These are phyloP conservation scores for Pituophis catenifer DNA, from an alignment of 2,113 vertebrate genomes.

Conservation along the genomic window DNA sequence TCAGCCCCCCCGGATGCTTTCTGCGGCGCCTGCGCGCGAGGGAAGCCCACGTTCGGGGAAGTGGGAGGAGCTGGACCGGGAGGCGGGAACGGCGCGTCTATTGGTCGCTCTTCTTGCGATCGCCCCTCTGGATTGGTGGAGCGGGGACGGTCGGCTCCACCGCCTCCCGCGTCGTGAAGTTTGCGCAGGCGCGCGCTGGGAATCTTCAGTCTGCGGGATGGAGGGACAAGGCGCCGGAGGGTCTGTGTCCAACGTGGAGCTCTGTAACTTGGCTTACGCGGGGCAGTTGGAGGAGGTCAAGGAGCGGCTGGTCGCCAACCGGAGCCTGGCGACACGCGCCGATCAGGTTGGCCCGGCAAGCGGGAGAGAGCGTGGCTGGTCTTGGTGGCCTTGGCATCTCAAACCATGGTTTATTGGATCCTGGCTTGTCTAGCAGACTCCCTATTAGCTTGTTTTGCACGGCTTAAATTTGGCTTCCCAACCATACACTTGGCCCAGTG, in stretches of 20 bases:
- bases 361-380: neutral
- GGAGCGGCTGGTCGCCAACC: constrained; percentile 76
- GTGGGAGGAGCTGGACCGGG: neutral
- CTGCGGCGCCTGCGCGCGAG: accelerated
- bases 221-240: constrained; percentile 47
- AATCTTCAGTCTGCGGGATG: constrained; percentile 64
- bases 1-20: neutral
- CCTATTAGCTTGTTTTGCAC: neutral
- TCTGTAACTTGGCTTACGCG: constrained; percentile 86
- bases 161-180: neutral
- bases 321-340: constrained; percentile 75
- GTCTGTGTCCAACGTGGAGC: constrained; percentile 81
- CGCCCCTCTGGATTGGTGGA: neutral
- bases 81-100: neutral
- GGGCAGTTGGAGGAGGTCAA: constrained; percentile 85
- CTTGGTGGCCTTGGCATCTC: neutral
- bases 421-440: neutral
- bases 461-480: neutral
- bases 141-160: accelerated
- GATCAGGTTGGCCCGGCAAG: constrained; percentile 80
- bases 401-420: neutral
- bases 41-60: neutral
- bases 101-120: neutral
- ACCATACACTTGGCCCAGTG: neutral
- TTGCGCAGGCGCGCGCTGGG: neutral